Percentiles rank a stretch among this genome's conserved stretches.
Evolutionary conservation across 2,113 vertebrate species (phyloP).

Genomic region (Meriones unguiculatus): DNA sequence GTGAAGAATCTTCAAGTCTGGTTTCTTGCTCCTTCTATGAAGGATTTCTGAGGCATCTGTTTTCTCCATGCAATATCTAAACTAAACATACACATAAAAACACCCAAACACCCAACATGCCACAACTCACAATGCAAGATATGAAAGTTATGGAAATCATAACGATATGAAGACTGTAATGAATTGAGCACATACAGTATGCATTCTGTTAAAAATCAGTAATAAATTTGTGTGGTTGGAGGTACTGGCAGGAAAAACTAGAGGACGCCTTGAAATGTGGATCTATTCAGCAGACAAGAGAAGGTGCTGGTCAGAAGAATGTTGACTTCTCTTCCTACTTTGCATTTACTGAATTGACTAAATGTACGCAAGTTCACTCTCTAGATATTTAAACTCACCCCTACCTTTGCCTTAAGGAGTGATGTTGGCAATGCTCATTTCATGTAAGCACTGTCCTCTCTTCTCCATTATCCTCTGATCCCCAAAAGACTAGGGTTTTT

Average conservation of each 20-base stretch:
- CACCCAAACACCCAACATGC: slow-evolving; percentile 78
- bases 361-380: background rate
- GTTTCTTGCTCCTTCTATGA: slow-evolving; percentile 53
- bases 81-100: slow-evolving; percentile 76
- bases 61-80: slow-evolving; percentile 84
- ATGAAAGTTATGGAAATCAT: slow-evolving; percentile 65
- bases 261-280: slow-evolving; percentile 66
- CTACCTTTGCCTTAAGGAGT: background rate
- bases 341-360: slow-evolving; percentile 5
- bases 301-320: slow-evolving; percentile 11
- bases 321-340: background rate
- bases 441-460: background rate
- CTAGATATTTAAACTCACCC: slow-evolving; percentile 22
- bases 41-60: slow-evolving; percentile 55
- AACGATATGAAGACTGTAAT: slow-evolving; percentile 64
- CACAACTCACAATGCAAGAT: slow-evolving; percentile 74
- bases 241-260: slow-evolving; percentile 64
- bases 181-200: slow-evolving; percentile 80
- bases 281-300: slow-evolving; percentile 87
- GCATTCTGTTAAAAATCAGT: slow-evolving; percentile 80
- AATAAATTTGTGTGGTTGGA: slow-evolving; percentile 30
- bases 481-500: background rate
- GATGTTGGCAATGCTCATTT: background rate
- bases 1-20: slow-evolving; percentile 56
- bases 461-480: background rate